A percentile compares a stretch with the other conserved stretches of the same genome.
phyloP scores from a whole-genome alignment of 2,113 vertebrate species.

The Syngnathus floridae region DNA sequence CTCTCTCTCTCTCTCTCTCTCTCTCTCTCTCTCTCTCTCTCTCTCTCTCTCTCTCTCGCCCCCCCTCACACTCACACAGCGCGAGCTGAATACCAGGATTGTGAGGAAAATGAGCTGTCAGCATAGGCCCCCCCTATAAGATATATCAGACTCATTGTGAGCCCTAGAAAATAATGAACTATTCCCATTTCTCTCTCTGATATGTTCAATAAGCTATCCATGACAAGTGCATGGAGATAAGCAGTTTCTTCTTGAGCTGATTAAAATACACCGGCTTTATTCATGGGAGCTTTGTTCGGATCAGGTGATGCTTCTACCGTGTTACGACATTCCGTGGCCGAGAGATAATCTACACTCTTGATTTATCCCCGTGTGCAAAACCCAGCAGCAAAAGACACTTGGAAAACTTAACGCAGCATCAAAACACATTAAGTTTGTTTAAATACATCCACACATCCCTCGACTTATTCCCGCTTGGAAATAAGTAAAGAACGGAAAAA shows the following conservation, averaged over 20 bases:
- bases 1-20: constrained; percentile 24
- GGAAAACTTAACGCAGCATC: constrained; percentile 27
- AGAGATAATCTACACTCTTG: not conserved
- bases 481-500: constrained; percentile 11
- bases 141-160: constrained; percentile 70
- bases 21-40: too few species aligned
- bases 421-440: constrained; percentile 41
- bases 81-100: constrained; percentile 68
- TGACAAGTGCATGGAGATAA: constrained; percentile 67
- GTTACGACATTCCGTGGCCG: constrained; percentile 24
- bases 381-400: constrained; percentile 8
- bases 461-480: constrained; percentile 24
- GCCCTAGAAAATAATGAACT: constrained; percentile 70
- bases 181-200: constrained; percentile 63
- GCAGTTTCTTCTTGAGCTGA: constrained; percentile 65
- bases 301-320: constrained; percentile 37
- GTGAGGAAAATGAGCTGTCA: constrained; percentile 74
- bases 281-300: constrained; percentile 48
- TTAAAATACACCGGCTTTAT: constrained; percentile 62
- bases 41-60: too few species aligned
- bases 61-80: constrained; percentile 23
- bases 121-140: constrained; percentile 63
- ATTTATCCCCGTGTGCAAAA: not conserved
- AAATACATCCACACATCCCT: constrained; percentile 21
- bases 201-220: constrained; percentile 68